Percentiles rank a stretch among this genome's conserved stretches.
Evolutionary conservation across 2,888 invertebrate species (phyloP).

Genomic region (Sussaba pulchella): DNA sequence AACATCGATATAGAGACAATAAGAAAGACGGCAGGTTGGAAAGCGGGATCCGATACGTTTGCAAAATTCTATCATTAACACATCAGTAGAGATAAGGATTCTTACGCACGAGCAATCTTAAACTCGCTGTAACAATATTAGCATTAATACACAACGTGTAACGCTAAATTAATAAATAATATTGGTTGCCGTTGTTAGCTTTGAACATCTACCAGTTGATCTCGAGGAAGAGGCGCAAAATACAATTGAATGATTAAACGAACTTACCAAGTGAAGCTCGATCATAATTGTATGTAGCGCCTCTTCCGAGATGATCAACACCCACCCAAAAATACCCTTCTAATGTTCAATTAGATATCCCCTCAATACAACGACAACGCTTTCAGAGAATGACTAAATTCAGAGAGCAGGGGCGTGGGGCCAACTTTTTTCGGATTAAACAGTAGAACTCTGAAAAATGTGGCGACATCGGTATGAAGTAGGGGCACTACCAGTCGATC

Average conservation of each 20-base stretch:
- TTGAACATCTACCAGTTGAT: slow-evolving; percentile 7
- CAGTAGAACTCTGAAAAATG: neutral
- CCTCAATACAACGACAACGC: neutral
- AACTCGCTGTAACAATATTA: neutral
- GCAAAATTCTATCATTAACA: neutral
- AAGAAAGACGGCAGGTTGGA: slow-evolving; percentile 22
- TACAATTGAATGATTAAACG: neutral
- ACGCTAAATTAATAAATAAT: neutral
- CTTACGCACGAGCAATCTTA: too few relatives aligned
- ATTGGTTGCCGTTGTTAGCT: neutral
- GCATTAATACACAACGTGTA: neutral
- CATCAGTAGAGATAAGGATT: neutral
- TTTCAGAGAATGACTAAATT: neutral
- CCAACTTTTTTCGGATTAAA: neutral
- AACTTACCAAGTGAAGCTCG: slow-evolving; percentile 7
- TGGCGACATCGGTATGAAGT: neutral
- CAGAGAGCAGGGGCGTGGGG: neutral
- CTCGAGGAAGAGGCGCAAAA: neutral
- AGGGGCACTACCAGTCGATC: neutral
- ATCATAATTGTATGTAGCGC: slow-evolving; percentile 9
- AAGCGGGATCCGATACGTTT: neutral
- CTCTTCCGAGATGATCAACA: slow-evolving; percentile 5
- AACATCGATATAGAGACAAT: slow-evolving; percentile 7
- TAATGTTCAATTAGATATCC: neutral
- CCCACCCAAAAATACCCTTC: neutral